Evolutionary conservation across 1,140 invertebrate species (phyloP).

Genomic region (Drosophila truncata): DNA sequence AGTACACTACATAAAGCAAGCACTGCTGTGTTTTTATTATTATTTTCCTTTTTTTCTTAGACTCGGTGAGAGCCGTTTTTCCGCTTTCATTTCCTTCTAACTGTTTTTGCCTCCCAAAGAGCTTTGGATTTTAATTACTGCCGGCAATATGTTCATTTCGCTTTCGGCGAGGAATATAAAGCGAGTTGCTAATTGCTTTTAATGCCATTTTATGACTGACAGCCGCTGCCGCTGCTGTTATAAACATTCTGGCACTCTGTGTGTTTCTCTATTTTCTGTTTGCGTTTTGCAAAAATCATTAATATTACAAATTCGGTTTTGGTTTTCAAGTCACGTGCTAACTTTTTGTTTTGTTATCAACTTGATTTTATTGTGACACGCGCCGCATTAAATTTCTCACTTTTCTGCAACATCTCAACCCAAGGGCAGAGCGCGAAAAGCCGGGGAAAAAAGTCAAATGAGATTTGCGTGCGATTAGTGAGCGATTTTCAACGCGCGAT

Average conservation of each 20-base stretch:
- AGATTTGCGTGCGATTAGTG: slow-evolving; percentile 48
- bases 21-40: slow-evolving; percentile 9
- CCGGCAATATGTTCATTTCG: slow-evolving; percentile 37
- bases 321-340: slow-evolving; percentile 61
- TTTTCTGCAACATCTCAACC: slow-evolving; percentile 15
- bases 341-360: slow-evolving; percentile 54
- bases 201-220: slow-evolving; percentile 50
- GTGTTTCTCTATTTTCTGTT: slow-evolving; percentile 18
- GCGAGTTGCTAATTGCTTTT: slow-evolving; percentile 61
- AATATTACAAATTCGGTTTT: slow-evolving; percentile 42
- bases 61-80: slow-evolving; percentile 11
- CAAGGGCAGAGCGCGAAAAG: slow-evolving; percentile 17
- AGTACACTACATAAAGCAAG: background rate
- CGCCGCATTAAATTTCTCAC: slow-evolving; percentile 33
- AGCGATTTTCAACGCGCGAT: slow-evolving; percentile 37
- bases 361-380: slow-evolving; percentile 55
- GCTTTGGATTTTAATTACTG: slow-evolving; percentile 41
- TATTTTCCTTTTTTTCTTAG: slow-evolving; percentile 15
- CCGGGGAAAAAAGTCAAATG: slow-evolving; percentile 7
- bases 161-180: slow-evolving; percentile 16
- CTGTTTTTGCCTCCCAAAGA: slow-evolving; percentile 10
- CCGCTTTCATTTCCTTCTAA: slow-evolving; percentile 24
- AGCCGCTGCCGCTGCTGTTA: slow-evolving; percentile 1
- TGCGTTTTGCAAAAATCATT: slow-evolving; percentile 24
- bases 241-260: slow-evolving; percentile 32